A percentile compares a stretch with the other conserved stretches of the same genome.
phyloP scores from a whole-genome alignment of 2,888 invertebrate species.

The Callimorpha dominula region DNA sequence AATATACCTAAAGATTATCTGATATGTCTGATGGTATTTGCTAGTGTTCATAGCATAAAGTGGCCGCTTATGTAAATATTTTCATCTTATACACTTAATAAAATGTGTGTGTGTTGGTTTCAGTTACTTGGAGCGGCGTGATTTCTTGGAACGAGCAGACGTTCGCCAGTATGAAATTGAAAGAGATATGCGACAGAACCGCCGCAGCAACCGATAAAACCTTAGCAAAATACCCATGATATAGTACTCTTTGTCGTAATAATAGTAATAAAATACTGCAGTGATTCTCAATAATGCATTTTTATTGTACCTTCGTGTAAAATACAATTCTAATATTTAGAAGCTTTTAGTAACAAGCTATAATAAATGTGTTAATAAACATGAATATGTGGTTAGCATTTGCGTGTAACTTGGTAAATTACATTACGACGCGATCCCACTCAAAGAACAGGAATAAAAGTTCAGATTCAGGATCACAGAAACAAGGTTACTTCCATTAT shows the following conservation, averaged over 20 bases:
- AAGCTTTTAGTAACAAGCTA: not conserved
- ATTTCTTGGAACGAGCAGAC: constrained; percentile 96
- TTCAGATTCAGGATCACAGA: too few species aligned
- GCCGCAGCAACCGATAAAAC: constrained; percentile 87
- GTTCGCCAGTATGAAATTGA: constrained; percentile 97
- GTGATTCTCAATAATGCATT: constrained; percentile 15
- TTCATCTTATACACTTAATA: not conserved
- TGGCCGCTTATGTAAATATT: not conserved
- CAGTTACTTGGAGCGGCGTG: constrained; percentile 95
- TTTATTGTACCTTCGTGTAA: not conserved
- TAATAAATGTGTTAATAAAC: not conserved
- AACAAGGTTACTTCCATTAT: too few species aligned
- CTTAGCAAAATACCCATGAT: constrained; percentile 18
- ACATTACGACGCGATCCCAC: too few species aligned
- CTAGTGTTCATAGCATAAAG: too few species aligned
- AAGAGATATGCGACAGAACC: constrained; percentile 90
- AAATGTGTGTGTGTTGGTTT: constrained; percentile 55
- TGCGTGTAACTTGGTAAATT: too few species aligned
- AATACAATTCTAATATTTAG: not conserved
- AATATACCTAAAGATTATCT: too few species aligned
- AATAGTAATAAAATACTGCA: constrained; percentile 6
- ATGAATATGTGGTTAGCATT: not conserved
- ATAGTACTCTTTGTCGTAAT: constrained; percentile 23
- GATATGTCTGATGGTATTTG: too few species aligned
- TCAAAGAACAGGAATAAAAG: too few species aligned